Evolutionary conservation across 2,797 vertebrate species (phyloP), one percentile per base, ranked within the genome.

Genomic region (Lutjanus campechanus): DNA sequence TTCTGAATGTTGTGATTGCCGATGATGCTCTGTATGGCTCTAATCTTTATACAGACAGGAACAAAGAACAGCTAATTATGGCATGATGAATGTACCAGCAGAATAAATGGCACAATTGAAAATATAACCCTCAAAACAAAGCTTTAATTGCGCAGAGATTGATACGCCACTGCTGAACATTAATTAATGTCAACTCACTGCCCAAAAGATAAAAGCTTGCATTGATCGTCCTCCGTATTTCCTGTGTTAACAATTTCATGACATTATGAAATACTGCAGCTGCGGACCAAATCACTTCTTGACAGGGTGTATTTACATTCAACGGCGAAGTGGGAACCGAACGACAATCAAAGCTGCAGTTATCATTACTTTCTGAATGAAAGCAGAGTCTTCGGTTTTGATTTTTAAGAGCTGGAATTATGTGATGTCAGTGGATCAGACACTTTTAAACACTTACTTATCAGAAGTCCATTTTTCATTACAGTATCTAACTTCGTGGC

Each of bases 21-120:
- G 63, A 64, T 56, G 55, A 60, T 69, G 63, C 41, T 77, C 56
- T 69, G 29, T 16, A 54, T 64, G 59, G 77, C 72, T 62, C 54
- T 22, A 63, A 65, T 83, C 69, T 75, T 77, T 44, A 53, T 11
- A 78, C 36, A 81, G 49, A 84, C 84, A 76, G 73, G 46, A 82
- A 92, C 81, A 91, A 92, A 91, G 78, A 60, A 22, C 66, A 68
- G 68, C 76, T 88, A 85, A 93, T 89, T 89, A 71, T 65, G 51
- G 47, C 44, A n/a, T 53, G 77, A 88, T 74, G 74, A 83, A 88
- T 44, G 69, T 56, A 59, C 84, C 60, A 50, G 51, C 13, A 41
- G 77, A 85, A 84, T 72, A 74, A 89, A 82, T 69, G 63, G 11
- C 72, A 81, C 59, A 77, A 81, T 40, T 58, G 62, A 84, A 88